Conservation (phyloP, 30 jellyfish, hydroid and myxozoan genomes). For the Aurelia coerulea region DNA sequence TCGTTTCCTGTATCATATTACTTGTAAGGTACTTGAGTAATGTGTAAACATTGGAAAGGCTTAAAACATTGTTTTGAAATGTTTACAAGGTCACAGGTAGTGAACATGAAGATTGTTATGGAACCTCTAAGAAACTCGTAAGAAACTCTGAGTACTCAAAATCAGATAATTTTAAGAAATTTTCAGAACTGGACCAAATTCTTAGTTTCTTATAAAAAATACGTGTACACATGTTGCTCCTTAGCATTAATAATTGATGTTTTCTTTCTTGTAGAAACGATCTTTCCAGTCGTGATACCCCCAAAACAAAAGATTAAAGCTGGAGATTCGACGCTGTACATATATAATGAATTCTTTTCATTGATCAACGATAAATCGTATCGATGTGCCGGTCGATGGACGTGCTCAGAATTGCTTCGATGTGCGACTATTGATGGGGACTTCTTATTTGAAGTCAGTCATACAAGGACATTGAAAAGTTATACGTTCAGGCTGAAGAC, state of each 20-base stretch:
- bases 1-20: no score
- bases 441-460: constrained; percentile 52
- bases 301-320: constrained; percentile 78
- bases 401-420: constrained; percentile 53
- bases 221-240: background rate
- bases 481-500: constrained; percentile 52
- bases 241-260: background rate
- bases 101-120: no score
- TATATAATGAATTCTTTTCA: constrained; percentile 75
- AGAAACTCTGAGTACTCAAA: no score
- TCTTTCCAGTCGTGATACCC: constrained; percentile 72
- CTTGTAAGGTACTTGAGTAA: no score
- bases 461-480: constrained; percentile 17
- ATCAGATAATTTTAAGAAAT: no score
- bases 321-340: constrained; percentile 78
- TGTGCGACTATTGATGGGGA: constrained; percentile 76
- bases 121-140: no score
- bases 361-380: constrained; percentile 64
- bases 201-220: no score
- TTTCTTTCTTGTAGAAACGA: constrained; percentile 59
- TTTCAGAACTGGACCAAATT: no score
- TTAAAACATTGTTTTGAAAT: no score
- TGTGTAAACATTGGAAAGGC: no score
- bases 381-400: constrained; percentile 81
- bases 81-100: no score